A percentile compares a stretch with the other conserved stretches of the same genome.
These are phyloP conservation scores for Drosophila anomelani DNA, from an alignment of 2,888 invertebrate genomes.

Conservation along the genomic window DNA sequence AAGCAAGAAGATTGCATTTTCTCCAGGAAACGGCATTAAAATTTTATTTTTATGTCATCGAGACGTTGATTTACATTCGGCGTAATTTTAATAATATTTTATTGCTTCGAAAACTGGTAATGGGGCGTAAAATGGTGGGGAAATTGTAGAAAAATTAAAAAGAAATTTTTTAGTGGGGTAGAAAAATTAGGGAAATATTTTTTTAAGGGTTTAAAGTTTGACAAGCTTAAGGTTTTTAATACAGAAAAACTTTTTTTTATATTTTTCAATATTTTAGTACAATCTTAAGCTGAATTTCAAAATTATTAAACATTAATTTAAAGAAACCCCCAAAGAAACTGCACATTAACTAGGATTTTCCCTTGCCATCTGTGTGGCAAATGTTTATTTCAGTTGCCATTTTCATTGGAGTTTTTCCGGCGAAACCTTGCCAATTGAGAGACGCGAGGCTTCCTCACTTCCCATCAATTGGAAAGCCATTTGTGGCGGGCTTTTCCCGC, in stretches of 20 bases:
- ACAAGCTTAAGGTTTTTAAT: too few relatives aligned
- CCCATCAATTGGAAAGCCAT: conserved; percentile 42
- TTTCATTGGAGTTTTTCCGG: conserved; percentile 19
- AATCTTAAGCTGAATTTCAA: neutral
- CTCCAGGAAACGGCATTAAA: conserved; percentile 74
- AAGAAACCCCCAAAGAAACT: neutral
- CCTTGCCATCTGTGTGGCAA: conserved; percentile 3
- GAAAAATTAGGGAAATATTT: too few relatives aligned
- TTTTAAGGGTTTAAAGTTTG: neutral
- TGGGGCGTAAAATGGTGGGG: conserved; percentile 70
- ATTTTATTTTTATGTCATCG: conserved; percentile 84
- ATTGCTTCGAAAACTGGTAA: conserved; percentile 80
- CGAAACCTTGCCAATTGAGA: conserved; percentile 22
- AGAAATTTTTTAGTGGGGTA: neutral
- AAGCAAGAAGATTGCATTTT: conserved; percentile 53
- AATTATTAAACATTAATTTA: neutral
- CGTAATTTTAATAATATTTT: conserved; percentile 83
- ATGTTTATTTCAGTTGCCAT: conserved; percentile 25
- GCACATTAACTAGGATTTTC: neutral
- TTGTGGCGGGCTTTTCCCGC: conserved; percentile 9
- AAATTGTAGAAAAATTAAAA: too few relatives aligned
- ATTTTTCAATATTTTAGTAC: too few relatives aligned
- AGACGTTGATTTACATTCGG: conserved; percentile 82
- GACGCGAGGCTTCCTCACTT: conserved; percentile 11
- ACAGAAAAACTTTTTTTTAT: too few relatives aligned